Evolutionary conservation across 2,888 invertebrate genomes (phyloP), one percentile per base, ranked within the genome.

Genomic region (Protodeltote pygarga): DNA sequence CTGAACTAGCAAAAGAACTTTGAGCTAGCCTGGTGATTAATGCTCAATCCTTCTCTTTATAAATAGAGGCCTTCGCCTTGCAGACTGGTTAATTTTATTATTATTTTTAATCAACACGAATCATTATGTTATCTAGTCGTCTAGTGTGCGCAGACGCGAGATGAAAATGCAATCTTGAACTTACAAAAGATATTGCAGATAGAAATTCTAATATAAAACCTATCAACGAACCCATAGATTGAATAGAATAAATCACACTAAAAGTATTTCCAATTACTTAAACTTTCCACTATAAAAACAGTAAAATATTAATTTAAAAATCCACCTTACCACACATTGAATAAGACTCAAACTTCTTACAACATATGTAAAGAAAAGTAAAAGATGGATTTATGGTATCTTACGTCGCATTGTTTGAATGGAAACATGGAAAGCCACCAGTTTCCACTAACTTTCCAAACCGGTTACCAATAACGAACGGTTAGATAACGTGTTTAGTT

Each of bases 371-470:
- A 35, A 51, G 60, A 55, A 59, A 59, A 40, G 33, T 45, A 35
- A 45, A 51, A 32, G 34, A 50, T 55, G 28, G 42, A 50, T 63
- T 63, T 61, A 63, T 55, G 19, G 37, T 20, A 15, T 24, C 38
- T 40, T 42, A 50, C 25, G 35, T 40, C 39, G 50, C 41, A 63
- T 63, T 63, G 63, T 63, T 66, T 23, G 41, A 20, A 24, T 31
- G 47, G 61, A 53, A 41, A 53, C 31, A 45, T 65, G 61, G 54
- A 61, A 61, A 62, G 61, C 45, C 24, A 8, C 17, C 29, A 24
- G 38, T 60, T 60, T 45, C 39, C 54, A 42, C n/a, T n/a, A n/a
- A 28, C 70, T 69, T 65, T 69, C 70, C 47, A 61, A 65, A 57
- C 41, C 47, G 28, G 69, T 61, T 50, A 33, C 25, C 3, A 24